phyloP scores from a whole-genome alignment of 2,113 vertebrate species.

The Connochaetes taurinus region DNA sequence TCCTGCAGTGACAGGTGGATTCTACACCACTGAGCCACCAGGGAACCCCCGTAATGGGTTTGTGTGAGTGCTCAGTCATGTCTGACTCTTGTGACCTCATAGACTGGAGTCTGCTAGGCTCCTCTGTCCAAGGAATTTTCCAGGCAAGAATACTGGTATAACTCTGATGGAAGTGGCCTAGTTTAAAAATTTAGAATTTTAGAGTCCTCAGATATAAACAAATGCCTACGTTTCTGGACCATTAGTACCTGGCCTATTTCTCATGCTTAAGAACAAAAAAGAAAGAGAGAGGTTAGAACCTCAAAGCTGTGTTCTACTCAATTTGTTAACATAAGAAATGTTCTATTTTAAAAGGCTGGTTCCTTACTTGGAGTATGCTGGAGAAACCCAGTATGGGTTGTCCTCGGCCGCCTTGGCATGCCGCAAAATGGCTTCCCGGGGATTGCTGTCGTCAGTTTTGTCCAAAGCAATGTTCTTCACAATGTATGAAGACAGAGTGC shows the following conservation, averaged over 20 bases:
- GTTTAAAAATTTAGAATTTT: neutral
- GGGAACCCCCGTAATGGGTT: neutral
- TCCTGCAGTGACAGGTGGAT: neutral
- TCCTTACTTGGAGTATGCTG: conserved; percentile 91
- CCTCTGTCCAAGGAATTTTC: neutral
- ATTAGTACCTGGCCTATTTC: neutral
- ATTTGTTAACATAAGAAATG: neutral
- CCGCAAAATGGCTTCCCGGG: conserved; percentile 95
- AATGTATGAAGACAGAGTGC: conserved; percentile 96
- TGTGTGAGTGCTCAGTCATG: neutral
- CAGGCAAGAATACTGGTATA: neutral
- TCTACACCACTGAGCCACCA: neutral
- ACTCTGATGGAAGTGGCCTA: neutral
- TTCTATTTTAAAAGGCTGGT: conserved; percentile 2
- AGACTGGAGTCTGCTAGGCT: neutral
- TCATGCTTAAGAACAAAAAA: neutral
- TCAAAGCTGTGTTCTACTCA: neutral
- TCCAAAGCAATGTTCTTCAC: conserved; percentile 98
- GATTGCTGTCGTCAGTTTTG: conserved; percentile 96
- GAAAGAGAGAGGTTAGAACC: neutral
- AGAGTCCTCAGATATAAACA: neutral
- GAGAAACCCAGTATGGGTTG: conserved; percentile 96
- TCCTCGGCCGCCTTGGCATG: conserved; percentile 93
- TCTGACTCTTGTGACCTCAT: neutral
- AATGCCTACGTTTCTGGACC: neutral